Conservation (phyloP, 2,888 invertebrate species). For the Microctonus aethiopoides region DNA sequence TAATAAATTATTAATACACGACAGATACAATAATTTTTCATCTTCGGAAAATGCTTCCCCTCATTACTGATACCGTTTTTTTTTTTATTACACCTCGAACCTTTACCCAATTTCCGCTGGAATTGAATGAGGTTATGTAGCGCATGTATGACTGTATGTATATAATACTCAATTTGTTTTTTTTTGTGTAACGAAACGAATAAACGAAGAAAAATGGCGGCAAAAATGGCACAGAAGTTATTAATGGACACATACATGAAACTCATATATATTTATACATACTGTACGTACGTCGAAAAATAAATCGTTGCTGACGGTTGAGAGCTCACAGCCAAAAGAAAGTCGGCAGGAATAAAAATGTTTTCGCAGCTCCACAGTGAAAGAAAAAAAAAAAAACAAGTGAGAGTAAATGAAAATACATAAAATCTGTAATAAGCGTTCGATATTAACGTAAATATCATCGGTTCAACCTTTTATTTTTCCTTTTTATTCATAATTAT, state of each 20-base stretch:
- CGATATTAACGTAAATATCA: neutral
- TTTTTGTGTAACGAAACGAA: slow-evolving; percentile 10
- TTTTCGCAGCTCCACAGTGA: neutral
- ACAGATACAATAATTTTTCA: neutral
- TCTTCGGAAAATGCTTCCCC: neutral
- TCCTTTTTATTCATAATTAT: neutral
- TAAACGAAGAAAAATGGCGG: slow-evolving; percentile 30
- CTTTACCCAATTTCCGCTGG: no score
- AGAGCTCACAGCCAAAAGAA: neutral
- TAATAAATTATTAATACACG: slow-evolving; percentile 22
- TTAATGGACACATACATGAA: slow-evolving; percentile 28
- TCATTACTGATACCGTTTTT: neutral
- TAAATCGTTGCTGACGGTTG: neutral
- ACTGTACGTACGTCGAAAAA: slow-evolving; percentile 16
- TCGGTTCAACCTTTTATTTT: neutral
- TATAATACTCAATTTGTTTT: slow-evolving; percentile 2
- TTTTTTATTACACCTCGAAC: no score
- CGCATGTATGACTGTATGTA: neutral
- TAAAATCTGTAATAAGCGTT: neutral
- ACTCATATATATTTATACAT: slow-evolving; percentile 19
- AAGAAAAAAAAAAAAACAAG: neutral
- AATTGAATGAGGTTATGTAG: neutral
- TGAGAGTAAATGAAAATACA: neutral
- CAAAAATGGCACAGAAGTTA: slow-evolving; percentile 26
- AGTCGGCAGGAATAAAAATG: neutral